Evolutionary conservation across 2,113 vertebrate genomes (phyloP).

Genomic region (Hemichromis elongatus): DNA sequence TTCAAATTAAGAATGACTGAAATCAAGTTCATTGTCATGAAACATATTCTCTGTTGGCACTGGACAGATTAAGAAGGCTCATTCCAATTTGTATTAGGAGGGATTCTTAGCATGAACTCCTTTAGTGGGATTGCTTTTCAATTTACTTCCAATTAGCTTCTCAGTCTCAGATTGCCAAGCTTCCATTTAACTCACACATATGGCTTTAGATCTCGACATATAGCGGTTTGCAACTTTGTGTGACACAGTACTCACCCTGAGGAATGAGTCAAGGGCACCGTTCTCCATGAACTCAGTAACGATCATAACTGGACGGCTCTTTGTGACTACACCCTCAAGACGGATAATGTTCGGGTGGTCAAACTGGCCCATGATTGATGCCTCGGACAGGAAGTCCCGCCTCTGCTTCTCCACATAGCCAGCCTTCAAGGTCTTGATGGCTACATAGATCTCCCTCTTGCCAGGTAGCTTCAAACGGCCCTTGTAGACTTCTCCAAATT

Average conservation of each 20-base stretch:
- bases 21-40: conserved; percentile 34
- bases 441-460: conserved; percentile 95
- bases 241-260: conserved; percentile 81
- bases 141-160: conserved; percentile 26
- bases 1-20: conserved; percentile 38
- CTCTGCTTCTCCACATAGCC: conserved; percentile 97
- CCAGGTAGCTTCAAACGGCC: conserved; percentile 92
- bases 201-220: neutral
- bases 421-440: conserved; percentile 95
- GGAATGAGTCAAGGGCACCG: conserved; percentile 93
- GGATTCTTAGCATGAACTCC: neutral
- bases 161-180: neutral
- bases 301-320: conserved; percentile 97
- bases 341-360: conserved; percentile 98
- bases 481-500: conserved; percentile 98
- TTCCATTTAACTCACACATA: neutral
- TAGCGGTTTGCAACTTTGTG: neutral
- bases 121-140: conserved; percentile 4
- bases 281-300: conserved; percentile 99
- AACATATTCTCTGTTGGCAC: conserved; percentile 20
- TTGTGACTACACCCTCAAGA: conserved; percentile 95
- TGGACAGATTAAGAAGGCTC: neutral
- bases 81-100: conserved; percentile 14
- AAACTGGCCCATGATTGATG: conserved; percentile 98
- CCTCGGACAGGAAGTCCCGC: conserved; percentile 94